Evolutionary conservation across 2,797 vertebrate genomes (phyloP), one percentile per base, ranked within the genome.

Genomic region (Molossus alvarezi): DNA sequence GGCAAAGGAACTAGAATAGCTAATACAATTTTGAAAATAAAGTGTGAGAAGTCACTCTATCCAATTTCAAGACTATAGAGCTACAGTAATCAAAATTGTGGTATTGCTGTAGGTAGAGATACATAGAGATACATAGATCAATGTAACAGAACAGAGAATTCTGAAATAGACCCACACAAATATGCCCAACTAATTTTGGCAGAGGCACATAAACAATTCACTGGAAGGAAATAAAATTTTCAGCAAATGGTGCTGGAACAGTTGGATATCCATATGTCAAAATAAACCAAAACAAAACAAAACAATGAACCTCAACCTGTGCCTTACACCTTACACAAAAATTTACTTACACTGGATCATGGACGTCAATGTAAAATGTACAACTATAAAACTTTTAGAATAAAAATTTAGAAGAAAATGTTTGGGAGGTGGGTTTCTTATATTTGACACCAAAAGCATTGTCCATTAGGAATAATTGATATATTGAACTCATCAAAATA

Each of bases 401-500:
- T 45, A 84, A 79, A 69, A 62, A 62, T 3, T 51, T 48, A 37
- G 65, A 67, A 33, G 29, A 60, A 60, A 90, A 80, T 58, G 10
- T 72, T 71, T 73, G 14, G 20, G 29, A 83, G 73, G 57, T 77
- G 77, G 20, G 51, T 81, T 80, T 88, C 33, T 71, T 45, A 91
- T 55, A 55, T 33, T 67, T 91, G 27, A 83, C 11, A 53, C 14
- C 21, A 11, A 76, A 93, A 89, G 15, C 12, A 37, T 13, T 18
- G 53, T 89, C 17, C 25, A 14, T 83, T 23, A 69, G 37, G 23
- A 94, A 93, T 84, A 81, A 64, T 13, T 79, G 58, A 75, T 75
- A 18, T 82, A n/a, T 65, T 87, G 27, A 88, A 23, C 41, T 89
- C 25, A 95, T 73, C 51, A 92, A 72, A 72, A 77, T 90, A 86